Evolutionary conservation across 2,113 vertebrate genomes (phyloP), one percentile per base, ranked within the genome.

Genomic region (Gadus chalcogrammus): DNA sequence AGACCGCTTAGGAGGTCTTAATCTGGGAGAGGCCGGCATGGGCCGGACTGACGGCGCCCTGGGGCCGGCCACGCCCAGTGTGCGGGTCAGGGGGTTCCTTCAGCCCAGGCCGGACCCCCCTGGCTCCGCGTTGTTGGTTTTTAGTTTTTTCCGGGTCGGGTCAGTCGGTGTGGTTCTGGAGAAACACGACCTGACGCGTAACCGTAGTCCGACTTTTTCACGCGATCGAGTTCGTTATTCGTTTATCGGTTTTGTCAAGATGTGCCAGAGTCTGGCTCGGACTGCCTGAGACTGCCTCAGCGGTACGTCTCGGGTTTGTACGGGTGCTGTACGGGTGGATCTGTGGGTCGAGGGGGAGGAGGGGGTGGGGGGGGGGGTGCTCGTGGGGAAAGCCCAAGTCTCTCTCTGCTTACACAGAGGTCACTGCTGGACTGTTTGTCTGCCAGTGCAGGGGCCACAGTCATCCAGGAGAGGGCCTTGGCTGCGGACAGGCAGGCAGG

Each of bases 391-490:
- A 78, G 81, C 75, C 61, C 61, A 67, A 84, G 79, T 73, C 70
- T 79, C 76, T 83, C 76, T 87, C 71, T 80, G 74, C 83, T 82
- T 82, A 78, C 79, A 73, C 79, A 79, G 73, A 80, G 86, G 84
- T 87, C 83, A 82, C 79, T 85, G 82, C 79, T 86, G 76, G 73
- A 84, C 88, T 88, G 78, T 78, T 74, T 72, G 82, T 72, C 77
- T 88, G 81, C 79, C 85, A 88, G 73, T 89, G 90, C 82, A 89
- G 79, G 73, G 82, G 77, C 82, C 84, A 78, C 65, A 79, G 70
- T 89, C 83, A 91, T 85, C 89, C 89, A 91, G 91, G 86, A 89
- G 91, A 88, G 89, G 91, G 88, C 83, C 80, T 85, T 84, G 83
- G 78, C 80, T 22, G 28, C 15, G 12, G 24, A 5, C 18, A 5